Evolutionary conservation across 2,888 invertebrate species (phyloP).

Genomic region (Ctenicera cuprea): DNA sequence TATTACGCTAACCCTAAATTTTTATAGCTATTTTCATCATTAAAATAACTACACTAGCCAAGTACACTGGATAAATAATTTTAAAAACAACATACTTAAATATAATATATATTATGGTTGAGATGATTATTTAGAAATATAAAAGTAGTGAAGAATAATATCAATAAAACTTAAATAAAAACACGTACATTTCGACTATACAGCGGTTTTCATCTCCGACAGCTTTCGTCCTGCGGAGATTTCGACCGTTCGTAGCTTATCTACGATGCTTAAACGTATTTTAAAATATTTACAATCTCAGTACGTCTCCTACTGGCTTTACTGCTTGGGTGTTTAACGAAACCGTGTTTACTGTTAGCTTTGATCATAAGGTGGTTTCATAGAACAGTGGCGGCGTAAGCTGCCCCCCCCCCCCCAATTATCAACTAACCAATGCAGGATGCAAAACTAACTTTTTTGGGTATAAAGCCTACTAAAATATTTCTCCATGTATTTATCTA

Average conservation of each 20-base stretch:
- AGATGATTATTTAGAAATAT: slow-evolving; percentile 40
- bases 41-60: slow-evolving; percentile 52
- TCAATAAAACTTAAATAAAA: slow-evolving; percentile 46
- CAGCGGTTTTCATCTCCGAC: slow-evolving; percentile 20
- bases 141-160: slow-evolving; percentile 41
- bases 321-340: background rate
- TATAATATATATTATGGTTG: slow-evolving; percentile 29
- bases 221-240: slow-evolving; percentile 1
- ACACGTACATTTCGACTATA: slow-evolving; percentile 50
- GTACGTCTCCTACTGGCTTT: slow-evolving; percentile 20
- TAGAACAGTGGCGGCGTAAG: too few relatives aligned
- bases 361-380: too few relatives aligned
- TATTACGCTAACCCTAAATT: slow-evolving; percentile 40
- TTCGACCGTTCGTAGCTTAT: slow-evolving; percentile 22
- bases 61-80: slow-evolving; percentile 49
- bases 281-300: slow-evolving; percentile 43
- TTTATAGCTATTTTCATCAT: slow-evolving; percentile 47
- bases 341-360: slow-evolving; percentile 23
- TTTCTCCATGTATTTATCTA: too few relatives aligned
- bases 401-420: too few relatives aligned
- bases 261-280: slow-evolving; percentile 29
- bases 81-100: slow-evolving; percentile 41
- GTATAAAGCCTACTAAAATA: too few relatives aligned
- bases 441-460: too few relatives aligned
- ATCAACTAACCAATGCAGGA: too few relatives aligned